Base-by-base conservation (phyloP, 1,140 invertebrate species). In the Drosophila sp. region DNA sequence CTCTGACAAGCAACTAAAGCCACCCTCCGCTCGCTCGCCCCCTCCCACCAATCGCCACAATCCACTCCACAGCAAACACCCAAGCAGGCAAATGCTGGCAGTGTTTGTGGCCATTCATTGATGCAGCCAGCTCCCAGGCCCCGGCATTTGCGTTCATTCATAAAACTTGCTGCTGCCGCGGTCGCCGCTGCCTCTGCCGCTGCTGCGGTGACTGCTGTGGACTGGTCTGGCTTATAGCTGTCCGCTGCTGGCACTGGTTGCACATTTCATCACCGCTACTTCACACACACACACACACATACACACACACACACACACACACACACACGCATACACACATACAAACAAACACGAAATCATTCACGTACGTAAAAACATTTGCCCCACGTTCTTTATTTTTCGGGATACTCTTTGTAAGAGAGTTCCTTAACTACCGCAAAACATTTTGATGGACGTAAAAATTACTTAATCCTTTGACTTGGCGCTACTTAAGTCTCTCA, bases 201-300 rank as follows among this genome's bases (percentile, higher is more conserved):
- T 58, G 54, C 38, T 54, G 55, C 33, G 41, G 65, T 41, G 35
- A 38, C 41, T 62, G n/a, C 55, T 38, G 35, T 17, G 29, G 33
- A 61, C 57, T 63, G 73, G 65, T 68, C 65, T 76, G 73, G 73
- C 72, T 74, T 73, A 73, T 66, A 60, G 35, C 44, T 62, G 60
- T 44, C 38, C 38, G 40, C 41, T 33, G 25, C 35, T 71, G 70
- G 58, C 23, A 61, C 64, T 41, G 30, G 44, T 60, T 38, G 64
- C 66, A 66, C 75, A 85, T 86, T 85, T 85, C 81, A 85, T 86
- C 82, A 86, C 79, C 65, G 41, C 58, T 73, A 72, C 63, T 78
- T 60, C 47, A 72, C 70, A 58, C 54, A 29, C 60, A 62, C n/a
- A 61, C n/a, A 40, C 11, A 40, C 17, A 23, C 29, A 54, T 62